Evolutionary conservation across 2,888 invertebrate genomes (phyloP), one percentile per base, ranked within the genome.

Genomic region (Lottia gigantea): DNA sequence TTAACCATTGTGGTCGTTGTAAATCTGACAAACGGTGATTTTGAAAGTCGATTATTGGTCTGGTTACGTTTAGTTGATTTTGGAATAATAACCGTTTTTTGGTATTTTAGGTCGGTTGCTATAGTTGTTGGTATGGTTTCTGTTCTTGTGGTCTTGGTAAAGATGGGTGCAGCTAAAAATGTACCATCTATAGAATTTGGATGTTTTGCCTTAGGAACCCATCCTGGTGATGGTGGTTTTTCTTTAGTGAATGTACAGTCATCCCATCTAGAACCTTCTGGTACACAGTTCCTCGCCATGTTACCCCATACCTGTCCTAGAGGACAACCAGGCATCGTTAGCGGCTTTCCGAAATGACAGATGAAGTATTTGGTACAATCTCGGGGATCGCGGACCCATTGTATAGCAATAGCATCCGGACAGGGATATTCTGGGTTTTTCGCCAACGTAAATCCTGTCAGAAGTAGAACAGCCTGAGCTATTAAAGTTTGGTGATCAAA

Each of bases 321-420:
- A 1, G 79, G 77, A 61, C 79, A 80, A 6, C 68, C 26, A 1
- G 76, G 78, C 78, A 80, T 78, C 45, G 68, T 47, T 14, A 78
- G 55, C 2, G 78, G 79, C 23, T 73, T 75, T 1, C 79, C 79
- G 25, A 73, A 77, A 46, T 73, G 76, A 46, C 79, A 80, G 61
- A 77, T 76, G 70, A 70, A 78, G 55, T 78, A 80, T 64, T 49
- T 63, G 25, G 73, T 65, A 66, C 79, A 80, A 68, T 74, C 71
- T 1, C n/a, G 46, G 6, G 71, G 73, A 47, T 77, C 72, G 40
- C 79, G 61, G 6, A 78, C 72, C 79, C 78, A 78, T 14, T 70
- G 66, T 12, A 78, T 76, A 8, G 78, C 73, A 14, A 64, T 55
- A 14, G 68, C 62, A 40, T 74, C 71, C 11, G 64, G 62, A 31